These are phyloP conservation scores for Hyles vespertilio DNA, from an alignment of 1,140 invertebrate species.

Conservation along the genomic window DNA sequence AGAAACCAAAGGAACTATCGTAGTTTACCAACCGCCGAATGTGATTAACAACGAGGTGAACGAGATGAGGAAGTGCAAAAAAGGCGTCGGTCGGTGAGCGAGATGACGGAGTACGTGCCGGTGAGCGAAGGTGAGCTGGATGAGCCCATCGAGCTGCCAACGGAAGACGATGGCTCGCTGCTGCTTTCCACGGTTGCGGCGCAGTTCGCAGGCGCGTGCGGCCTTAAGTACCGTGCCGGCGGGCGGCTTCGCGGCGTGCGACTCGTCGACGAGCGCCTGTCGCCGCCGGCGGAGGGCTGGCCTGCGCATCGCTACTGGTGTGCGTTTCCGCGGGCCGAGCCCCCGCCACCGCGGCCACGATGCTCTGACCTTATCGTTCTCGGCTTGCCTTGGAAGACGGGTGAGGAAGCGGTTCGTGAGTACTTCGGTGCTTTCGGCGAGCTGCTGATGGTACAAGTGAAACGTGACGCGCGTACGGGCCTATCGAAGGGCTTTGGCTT, in stretches of 20 bases:
- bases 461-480: conserved; percentile 84
- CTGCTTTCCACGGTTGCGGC: conserved; percentile 88
- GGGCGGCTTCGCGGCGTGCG: conserved; percentile 88
- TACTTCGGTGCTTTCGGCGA: conserved; percentile 88
- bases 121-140: conserved; percentile 90
- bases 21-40: conserved; percentile 13
- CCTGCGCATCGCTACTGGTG: conserved; percentile 63
- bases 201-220: conserved; percentile 92
- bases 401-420: conserved; percentile 83
- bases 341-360: conserved; percentile 80
- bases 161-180: conserved; percentile 89
- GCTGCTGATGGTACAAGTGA: conserved; percentile 84
- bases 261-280: conserved; percentile 85
- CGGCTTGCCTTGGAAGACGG: conserved; percentile 87
- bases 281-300: conserved; percentile 69
- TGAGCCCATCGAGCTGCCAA: conserved; percentile 92
- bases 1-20: conserved; percentile 12
- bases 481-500: conserved; percentile 91
- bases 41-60: conserved; percentile 39
- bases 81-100: conserved; percentile 44
- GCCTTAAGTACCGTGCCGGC: conserved; percentile 90
- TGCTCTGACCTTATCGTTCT: conserved; percentile 91
- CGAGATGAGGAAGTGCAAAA: conserved; percentile 43
- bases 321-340: conserved; percentile 59
- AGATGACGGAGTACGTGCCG: conserved; percentile 76